A percentile compares a stretch with the other conserved stretches of the same genome.
phyloP scores from a whole-genome alignment of 2,888 invertebrate species.

The Apoda limacodes region DNA sequence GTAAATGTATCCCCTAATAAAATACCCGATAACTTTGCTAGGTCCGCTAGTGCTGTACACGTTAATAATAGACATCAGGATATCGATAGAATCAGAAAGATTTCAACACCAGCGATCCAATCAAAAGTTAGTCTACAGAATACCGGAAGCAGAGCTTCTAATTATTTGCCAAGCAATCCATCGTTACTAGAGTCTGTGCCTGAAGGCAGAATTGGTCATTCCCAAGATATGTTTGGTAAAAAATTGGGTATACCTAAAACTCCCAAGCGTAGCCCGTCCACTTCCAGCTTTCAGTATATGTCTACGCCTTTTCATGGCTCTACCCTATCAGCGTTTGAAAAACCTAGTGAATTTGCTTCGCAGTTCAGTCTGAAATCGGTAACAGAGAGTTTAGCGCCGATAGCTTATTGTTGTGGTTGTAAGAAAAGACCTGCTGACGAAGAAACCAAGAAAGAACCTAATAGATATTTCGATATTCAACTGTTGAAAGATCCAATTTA shows the following conservation, averaged over 20 bases:
- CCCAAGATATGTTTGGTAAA: slow-evolving; percentile 48
- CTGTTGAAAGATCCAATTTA: slow-evolving; percentile 84
- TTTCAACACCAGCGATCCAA: slow-evolving; percentile 39
- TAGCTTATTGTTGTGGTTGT: slow-evolving; percentile 49
- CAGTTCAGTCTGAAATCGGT: slow-evolving; percentile 81
- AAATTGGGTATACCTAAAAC: slow-evolving; percentile 51
- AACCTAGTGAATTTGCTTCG: slow-evolving; percentile 82
- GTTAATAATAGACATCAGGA: too few species aligned
- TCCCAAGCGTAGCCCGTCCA: slow-evolving; percentile 79
- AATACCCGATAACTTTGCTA: slow-evolving; percentile 51
- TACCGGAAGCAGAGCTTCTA: slow-evolving; percentile 67
- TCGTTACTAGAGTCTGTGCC: slow-evolving; percentile 76
- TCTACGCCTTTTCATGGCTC: slow-evolving; percentile 90
- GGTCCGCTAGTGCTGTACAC: slow-evolving; percentile 80
- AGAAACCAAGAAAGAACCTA: slow-evolving; percentile 46
- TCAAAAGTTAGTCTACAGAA: slow-evolving; percentile 65
- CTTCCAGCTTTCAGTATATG: slow-evolving; percentile 86
- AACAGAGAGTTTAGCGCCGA: slow-evolving; percentile 65
- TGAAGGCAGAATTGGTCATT: slow-evolving; percentile 64
- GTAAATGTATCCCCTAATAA: slow-evolving; percentile 22
- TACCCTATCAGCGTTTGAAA: slow-evolving; percentile 80
- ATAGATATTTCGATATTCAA: slow-evolving; percentile 80
- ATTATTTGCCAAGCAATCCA: slow-evolving; percentile 74
- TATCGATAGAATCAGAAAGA: slow-evolving; percentile 41
- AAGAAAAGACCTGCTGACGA: slow-evolving; percentile 40